Percentiles rank a stretch among this genome's conserved stretches.
These are phyloP conservation scores for Ostrea edulis DNA, from an alignment of 1,140 invertebrate genomes.

Conservation along the genomic window DNA sequence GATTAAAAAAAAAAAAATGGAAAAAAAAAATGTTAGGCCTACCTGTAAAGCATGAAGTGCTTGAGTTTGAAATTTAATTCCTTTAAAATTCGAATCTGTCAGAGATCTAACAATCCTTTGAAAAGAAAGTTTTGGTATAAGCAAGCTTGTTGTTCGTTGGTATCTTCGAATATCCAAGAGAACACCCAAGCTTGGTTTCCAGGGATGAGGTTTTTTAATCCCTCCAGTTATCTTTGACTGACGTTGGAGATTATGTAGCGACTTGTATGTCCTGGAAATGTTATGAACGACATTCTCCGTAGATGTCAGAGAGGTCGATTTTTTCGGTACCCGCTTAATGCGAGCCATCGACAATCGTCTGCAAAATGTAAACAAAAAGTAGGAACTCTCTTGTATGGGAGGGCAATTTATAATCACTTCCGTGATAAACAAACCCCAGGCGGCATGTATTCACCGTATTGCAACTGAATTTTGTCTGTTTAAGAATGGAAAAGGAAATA, in stretches of 20 bases:
- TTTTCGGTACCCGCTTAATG: not conserved
- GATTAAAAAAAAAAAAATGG: too few species aligned
- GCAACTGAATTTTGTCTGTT: not conserved
- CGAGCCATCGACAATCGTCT: constrained; percentile 16
- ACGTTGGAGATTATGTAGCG: not conserved
- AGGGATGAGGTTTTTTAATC: constrained; percentile 58
- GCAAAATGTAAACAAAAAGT: not conserved
- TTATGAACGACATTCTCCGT: not conserved
- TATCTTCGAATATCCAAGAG: constrained; percentile 91
- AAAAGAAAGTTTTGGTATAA: constrained; percentile 90
- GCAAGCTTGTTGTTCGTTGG: constrained; percentile 89
- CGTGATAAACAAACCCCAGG: constrained; percentile 2
- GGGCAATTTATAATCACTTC: not conserved
- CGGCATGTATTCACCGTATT: not conserved
- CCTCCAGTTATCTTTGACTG: constrained; percentile 37
- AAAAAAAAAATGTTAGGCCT: too few species aligned
- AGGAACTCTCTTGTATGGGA: not conserved
- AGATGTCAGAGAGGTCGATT: not conserved
- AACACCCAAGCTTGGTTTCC: constrained; percentile 88
- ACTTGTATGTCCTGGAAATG: not conserved
- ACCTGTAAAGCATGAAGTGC: constrained; percentile 72
- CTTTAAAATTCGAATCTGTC: constrained; percentile 87
- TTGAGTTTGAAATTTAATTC: constrained; percentile 81
- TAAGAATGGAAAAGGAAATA: constrained; percentile 12
- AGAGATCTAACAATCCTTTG: constrained; percentile 91